These are phyloP conservation scores for Phalacrocorax brasilianus DNA, from an alignment of 2,113 vertebrate species.

Conservation along the genomic window DNA sequence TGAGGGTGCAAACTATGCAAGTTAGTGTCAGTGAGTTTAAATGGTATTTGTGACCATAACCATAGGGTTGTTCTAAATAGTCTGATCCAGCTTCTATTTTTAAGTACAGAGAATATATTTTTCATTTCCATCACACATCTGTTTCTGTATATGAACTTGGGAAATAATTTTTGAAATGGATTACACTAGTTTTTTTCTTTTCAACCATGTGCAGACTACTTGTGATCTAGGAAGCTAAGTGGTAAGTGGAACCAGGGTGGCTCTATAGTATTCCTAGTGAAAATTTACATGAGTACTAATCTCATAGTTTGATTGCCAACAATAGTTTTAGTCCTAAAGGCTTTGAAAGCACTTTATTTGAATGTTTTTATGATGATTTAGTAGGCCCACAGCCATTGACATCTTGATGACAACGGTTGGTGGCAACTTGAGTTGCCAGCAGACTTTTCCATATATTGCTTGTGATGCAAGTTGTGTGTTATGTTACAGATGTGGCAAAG, in stretches of 20 bases:
- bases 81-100: neutral
- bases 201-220: neutral
- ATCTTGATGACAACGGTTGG: neutral
- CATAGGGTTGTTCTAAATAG: neutral
- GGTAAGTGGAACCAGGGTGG: neutral
- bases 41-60: neutral
- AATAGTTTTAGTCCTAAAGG: neutral
- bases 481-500: neutral
- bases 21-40: neutral
- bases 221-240: neutral
- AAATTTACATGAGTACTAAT: neutral
- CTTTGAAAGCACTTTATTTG: neutral
- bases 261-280: neutral
- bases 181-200: neutral
- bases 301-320: neutral
- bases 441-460: neutral
- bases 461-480: neutral
- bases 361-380: neutral
- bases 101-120: neutral
- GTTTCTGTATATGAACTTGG: neutral
- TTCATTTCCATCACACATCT: neutral
- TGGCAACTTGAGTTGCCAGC: neutral
- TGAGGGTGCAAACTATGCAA: neutral
- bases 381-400: accelerated
- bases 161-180: neutral